Evolutionary conservation across 2,797 vertebrate species (phyloP).

Genomic region (Sarcophilus harrisii): DNA sequence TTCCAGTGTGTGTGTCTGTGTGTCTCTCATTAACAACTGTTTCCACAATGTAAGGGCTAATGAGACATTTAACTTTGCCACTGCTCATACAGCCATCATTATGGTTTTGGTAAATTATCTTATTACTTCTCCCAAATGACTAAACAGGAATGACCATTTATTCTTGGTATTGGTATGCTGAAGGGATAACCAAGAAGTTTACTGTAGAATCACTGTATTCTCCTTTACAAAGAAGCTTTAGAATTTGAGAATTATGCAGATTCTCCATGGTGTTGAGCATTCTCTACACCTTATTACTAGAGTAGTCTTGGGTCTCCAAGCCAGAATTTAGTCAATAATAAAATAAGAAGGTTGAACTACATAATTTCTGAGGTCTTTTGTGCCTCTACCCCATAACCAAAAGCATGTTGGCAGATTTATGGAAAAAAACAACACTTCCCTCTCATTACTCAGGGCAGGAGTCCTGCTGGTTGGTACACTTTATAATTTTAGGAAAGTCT

Average conservation of each 20-base stretch:
- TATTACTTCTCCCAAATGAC: conserved; percentile 37
- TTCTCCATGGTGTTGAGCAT: not conserved
- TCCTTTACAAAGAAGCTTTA: conserved; percentile 4
- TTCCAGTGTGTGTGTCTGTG: not conserved
- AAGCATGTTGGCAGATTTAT: not conserved
- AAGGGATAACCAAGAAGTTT: conserved; percentile 10
- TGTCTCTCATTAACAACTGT: conserved; percentile 45
- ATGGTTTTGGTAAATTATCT: conserved; percentile 22
- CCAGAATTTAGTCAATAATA: not conserved
- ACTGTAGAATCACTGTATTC: not conserved
- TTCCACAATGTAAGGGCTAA: conserved; percentile 44
- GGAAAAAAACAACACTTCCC: not conserved
- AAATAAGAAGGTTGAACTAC: not conserved
- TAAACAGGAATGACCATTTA: conserved; percentile 33
- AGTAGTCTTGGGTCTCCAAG: not conserved
- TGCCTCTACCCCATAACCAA: not conserved
- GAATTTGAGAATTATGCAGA: not conserved
- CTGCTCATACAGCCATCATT: not conserved
- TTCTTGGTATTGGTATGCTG: conserved; percentile 9
- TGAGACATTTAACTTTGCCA: conserved; percentile 32
- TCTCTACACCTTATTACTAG: not conserved
- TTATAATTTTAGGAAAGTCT: not conserved
- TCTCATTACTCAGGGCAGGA: not conserved
- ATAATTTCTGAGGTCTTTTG: not conserved
- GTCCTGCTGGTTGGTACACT: not conserved